These are phyloP conservation scores for Phylloscopus collybita DNA, from an alignment of 2,797 vertebrate species.

Conservation along the genomic window DNA sequence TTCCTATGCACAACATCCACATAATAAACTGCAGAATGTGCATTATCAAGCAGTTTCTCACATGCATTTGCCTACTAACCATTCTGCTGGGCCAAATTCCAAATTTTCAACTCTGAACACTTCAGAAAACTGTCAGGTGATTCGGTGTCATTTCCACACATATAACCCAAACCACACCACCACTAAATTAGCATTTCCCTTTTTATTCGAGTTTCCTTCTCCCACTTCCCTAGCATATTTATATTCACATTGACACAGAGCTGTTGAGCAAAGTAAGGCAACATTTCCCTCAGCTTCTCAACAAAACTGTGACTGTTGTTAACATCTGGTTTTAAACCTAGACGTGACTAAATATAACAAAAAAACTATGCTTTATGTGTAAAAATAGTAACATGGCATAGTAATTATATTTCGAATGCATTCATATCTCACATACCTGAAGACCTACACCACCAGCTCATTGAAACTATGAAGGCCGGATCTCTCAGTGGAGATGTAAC, in stretches of 20 bases:
- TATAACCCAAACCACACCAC: constrained; percentile 1
- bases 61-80: background rate
- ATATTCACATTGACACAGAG: background rate
- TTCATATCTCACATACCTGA: background rate
- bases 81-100: background rate
- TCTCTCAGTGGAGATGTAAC: background rate
- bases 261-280: background rate
- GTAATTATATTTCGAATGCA: background rate
- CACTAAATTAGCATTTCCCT: background rate
- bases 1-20: background rate
- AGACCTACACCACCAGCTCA: background rate
- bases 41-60: constrained; percentile 11
- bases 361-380: background rate
- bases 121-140: constrained; percentile 34
- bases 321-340: background rate
- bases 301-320: background rate
- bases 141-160: background rate
- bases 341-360: background rate
- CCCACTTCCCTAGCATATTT: background rate
- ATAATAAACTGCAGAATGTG: constrained; percentile 1
- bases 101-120: background rate
- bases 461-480: background rate
- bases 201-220: constrained; percentile 1
- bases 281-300: background rate
- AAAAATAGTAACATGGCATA: background rate